Percentiles rank a stretch among this genome's conserved stretches.
Evolutionary conservation across 2,797 vertebrate genomes (phyloP).

Genomic region (Catamblyrhynchus diadema): DNA sequence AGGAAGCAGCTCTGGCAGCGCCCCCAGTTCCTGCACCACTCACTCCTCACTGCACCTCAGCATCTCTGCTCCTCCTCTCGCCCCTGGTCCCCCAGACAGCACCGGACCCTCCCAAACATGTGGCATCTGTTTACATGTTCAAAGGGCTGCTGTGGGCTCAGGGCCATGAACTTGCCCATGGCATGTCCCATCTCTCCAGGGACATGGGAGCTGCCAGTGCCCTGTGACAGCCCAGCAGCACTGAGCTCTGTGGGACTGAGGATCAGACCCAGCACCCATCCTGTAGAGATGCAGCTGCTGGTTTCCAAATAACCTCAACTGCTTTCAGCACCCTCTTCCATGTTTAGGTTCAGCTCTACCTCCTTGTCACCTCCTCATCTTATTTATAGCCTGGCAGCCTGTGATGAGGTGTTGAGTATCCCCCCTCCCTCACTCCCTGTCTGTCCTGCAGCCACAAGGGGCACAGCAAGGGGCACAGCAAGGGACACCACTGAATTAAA

Average conservation of each 20-base stretch:
- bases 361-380: not conserved
- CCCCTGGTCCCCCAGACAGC: too few relatives aligned
- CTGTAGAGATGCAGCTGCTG: not conserved
- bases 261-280: not conserved
- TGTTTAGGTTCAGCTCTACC: not conserved
- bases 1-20: not conserved
- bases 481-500: not conserved
- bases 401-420: not conserved
- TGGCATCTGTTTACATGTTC: not conserved
- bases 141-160: not conserved
- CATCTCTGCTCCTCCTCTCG: rapidly evolving
- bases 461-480: not conserved
- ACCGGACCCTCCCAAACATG: rapidly evolving
- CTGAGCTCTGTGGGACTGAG: not conserved
- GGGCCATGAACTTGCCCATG: rapidly evolving
- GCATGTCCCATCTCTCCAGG: not conserved
- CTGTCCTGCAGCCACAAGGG: not conserved
- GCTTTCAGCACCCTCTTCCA: not conserved
- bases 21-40: not conserved
- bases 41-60: rapidly evolving
- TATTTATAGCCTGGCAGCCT: conserved; percentile 11
- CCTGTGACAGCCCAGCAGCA: not conserved
- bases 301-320: not conserved
- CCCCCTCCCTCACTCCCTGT: not conserved
- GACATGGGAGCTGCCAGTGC: not conserved